Conservation (phyloP, 2,797 vertebrate genomes). For the Lacerta bilineata region DNA sequence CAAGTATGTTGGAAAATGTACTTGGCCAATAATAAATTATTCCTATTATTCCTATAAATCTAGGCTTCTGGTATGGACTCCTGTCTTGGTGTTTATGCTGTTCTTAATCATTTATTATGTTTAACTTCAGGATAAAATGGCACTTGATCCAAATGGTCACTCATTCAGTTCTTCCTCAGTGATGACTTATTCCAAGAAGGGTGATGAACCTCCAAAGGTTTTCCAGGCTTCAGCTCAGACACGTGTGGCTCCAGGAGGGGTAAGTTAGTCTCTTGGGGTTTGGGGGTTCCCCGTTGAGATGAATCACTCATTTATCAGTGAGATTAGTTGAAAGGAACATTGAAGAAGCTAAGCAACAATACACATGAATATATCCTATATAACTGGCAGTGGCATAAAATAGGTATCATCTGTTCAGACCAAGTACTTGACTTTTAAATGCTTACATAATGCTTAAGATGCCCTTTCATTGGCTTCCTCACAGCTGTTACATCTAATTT, state of each 20-base stretch:
- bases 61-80: background rate
- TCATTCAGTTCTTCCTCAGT: conserved; percentile 93
- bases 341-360: background rate
- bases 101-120: background rate
- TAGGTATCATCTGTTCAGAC: background rate
- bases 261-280: conserved; percentile 75
- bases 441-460: conserved; percentile 54
- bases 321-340: background rate
- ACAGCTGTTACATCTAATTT: conserved; percentile 67
- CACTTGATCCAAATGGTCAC: conserved; percentile 83
- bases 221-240: conserved; percentile 91
- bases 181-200: conserved; percentile 92
- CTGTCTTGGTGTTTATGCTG: accelerated
- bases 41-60: background rate
- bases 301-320: background rate
- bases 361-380: background rate
- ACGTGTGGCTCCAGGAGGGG: conserved; percentile 90
- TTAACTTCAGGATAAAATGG: conserved; percentile 82
- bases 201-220: conserved; percentile 91
- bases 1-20: no score
- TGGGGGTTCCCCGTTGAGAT: background rate
- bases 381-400: background rate
- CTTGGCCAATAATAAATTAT: no score
- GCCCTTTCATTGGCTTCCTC: conserved; percentile 53
- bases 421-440: conserved; percentile 1